Evolutionary conservation across 92 coral and sea anemone species (phyloP).

Genomic region (Galaxea fascicularis): DNA sequence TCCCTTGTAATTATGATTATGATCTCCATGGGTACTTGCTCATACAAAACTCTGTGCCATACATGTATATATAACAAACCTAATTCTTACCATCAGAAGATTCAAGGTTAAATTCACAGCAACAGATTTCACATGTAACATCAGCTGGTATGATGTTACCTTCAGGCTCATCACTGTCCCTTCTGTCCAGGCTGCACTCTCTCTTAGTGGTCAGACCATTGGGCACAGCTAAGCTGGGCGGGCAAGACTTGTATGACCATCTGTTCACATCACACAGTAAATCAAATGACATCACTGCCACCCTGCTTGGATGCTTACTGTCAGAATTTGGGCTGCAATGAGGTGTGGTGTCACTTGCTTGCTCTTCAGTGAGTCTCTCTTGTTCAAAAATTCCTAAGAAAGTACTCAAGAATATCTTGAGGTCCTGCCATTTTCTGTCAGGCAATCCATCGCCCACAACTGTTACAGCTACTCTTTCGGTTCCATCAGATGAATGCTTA

Average conservation of each 20-base stretch:
- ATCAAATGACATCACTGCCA: slow-evolving; percentile 56
- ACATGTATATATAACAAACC: neutral
- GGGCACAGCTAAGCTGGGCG: slow-evolving; percentile 11
- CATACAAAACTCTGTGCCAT: neutral
- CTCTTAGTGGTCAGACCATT: neutral
- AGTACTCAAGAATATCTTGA: slow-evolving; percentile 8
- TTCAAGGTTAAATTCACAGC: slow-evolving; percentile 20
- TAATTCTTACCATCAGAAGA: slow-evolving; percentile 31
- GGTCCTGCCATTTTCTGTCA: neutral
- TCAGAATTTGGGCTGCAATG: neutral
- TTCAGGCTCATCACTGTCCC: neutral
- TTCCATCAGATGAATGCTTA: neutral
- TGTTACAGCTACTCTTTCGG: slow-evolving; percentile 16
- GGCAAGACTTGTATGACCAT: slow-evolving; percentile 28
- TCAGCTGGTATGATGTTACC: neutral
- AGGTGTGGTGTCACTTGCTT: neutral
- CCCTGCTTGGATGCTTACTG: neutral
- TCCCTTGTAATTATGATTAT: too few relatives aligned
- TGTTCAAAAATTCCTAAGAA: neutral
- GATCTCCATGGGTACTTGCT: too few relatives aligned
- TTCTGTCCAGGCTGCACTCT: neutral
- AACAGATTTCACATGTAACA: slow-evolving; percentile 40
- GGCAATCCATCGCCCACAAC: slow-evolving; percentile 28
- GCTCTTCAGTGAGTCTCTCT: slow-evolving; percentile 2
- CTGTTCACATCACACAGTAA: slow-evolving; percentile 29